Conservation (phyloP, 2,888 invertebrate genomes). For the Endotricha flammealis region DNA sequence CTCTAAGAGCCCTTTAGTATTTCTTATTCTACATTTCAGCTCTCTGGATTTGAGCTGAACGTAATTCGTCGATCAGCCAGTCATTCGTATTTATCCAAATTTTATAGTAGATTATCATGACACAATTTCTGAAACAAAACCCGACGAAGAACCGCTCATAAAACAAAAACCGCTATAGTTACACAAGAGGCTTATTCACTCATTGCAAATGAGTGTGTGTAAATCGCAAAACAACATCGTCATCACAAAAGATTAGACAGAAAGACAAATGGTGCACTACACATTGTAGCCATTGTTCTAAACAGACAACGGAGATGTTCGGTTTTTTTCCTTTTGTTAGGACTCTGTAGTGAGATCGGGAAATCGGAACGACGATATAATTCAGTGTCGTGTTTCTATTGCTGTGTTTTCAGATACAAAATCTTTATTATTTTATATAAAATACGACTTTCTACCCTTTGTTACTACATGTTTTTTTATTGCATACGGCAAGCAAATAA, state of each 20-base stretch:
- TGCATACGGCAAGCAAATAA: no score
- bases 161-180: neutral
- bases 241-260: slow-evolving; percentile 68
- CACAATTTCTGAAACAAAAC: neutral
- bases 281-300: slow-evolving; percentile 56
- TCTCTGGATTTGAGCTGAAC: no score
- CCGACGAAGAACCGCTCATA: neutral
- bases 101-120: no score
- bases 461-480: no score
- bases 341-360: slow-evolving; percentile 8
- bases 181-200: slow-evolving; percentile 32
- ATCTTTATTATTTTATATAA: no score
- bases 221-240: slow-evolving; percentile 59
- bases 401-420: no score
- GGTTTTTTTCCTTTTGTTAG: slow-evolving; percentile 28
- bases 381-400: no score
- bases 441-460: no score
- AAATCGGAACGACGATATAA: neutral
- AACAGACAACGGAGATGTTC: slow-evolving; percentile 31
- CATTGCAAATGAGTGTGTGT: slow-evolving; percentile 43
- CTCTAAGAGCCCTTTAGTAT: no score
- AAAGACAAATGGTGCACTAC: slow-evolving; percentile 55
- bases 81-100: no score
- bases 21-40: no score
- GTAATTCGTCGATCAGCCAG: no score